A percentile compares a stretch with the other conserved stretches of the same genome.
These are phyloP conservation scores for Cactoblastis cactorum DNA, from an alignment of 2,888 invertebrate species.

Conservation along the genomic window DNA sequence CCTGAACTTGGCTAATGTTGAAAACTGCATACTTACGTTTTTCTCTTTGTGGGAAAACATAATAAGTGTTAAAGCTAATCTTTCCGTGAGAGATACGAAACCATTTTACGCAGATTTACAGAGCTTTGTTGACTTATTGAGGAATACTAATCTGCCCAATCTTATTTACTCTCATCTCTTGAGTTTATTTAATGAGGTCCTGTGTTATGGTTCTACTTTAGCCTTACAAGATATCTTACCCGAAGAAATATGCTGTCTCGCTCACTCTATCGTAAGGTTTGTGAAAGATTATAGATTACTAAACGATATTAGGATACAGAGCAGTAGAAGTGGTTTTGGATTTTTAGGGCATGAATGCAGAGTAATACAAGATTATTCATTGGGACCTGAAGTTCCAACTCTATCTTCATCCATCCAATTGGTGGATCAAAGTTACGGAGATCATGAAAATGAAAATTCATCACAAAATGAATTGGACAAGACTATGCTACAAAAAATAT, in stretches of 20 bases:
- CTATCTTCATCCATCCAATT: conserved; percentile 61
- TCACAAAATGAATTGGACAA: conserved; percentile 82
- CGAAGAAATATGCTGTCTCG: conserved; percentile 92
- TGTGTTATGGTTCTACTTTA: conserved; percentile 94
- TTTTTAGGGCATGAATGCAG: conserved; percentile 68
- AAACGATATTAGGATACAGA: conserved; percentile 73
- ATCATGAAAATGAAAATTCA: conserved; percentile 58
- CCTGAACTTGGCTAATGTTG: conserved; percentile 79
- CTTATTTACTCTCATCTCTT: conserved; percentile 91
- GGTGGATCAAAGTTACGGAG: conserved; percentile 70
- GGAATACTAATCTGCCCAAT: conserved; percentile 85
- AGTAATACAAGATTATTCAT: conserved; percentile 53
- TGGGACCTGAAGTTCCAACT: conserved; percentile 55
- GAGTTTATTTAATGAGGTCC: conserved; percentile 91
- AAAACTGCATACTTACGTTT: conserved; percentile 88
- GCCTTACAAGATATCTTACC: conserved; percentile 92
- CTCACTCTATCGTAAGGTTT: conserved; percentile 90
- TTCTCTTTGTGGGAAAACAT: conserved; percentile 93
- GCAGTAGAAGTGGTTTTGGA: conserved; percentile 65
- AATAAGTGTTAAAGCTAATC: conserved; percentile 93
- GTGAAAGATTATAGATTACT: conserved; percentile 91
- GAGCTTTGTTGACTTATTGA: conserved; percentile 85
- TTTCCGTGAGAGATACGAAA: conserved; percentile 93
- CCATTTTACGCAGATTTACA: conserved; percentile 92
- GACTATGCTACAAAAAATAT: conserved; percentile 91